Evolutionary conservation across 2,888 invertebrate species (phyloP), one percentile per base, ranked within the genome.

Genomic region (Tridacna crocea): DNA sequence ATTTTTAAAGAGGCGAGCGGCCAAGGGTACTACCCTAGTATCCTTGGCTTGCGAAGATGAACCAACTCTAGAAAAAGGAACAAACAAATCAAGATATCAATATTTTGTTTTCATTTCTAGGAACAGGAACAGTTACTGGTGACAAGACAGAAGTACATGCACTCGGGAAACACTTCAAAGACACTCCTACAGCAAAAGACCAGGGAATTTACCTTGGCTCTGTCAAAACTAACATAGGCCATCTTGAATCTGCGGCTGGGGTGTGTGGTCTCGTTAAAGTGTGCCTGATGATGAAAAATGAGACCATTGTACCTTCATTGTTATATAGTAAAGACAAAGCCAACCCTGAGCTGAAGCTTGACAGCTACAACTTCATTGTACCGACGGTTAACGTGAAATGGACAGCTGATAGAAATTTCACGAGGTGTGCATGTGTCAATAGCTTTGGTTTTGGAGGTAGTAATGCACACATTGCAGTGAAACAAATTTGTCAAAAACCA

Each of bases 101-200:
- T 8, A 8, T 36, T 36, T 36, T 36, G 2, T 26, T 46, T 74
- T n/a, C 0, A 22, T 48, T 66, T 75, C 0, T 74, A 91, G 91
- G 91, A 8, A 91, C 92, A 22, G 92, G 92, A 11, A 92, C 91
- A 13, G 80, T 82, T 26, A 85, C 88, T 24, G 91, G 92, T 4
- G 92, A 91, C 79, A 89, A 90, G 10, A 87, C 88, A 8, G 92
- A 92, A 80, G 88, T 79, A 4, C 87, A 83, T 36, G 80, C 88
- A 10, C 75, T 91, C 0, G 89, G 90, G 15, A 47, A 66, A n/a
- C 86, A 89, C 47, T 88, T 91, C n/a, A 74, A 72, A 0, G 58
- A 36, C 46, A 26, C 55, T 3, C 61, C 73, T 15, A 12, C 19
- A 15, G 36, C n/a, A 47, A 19, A 58, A 46, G 65, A 24, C 19